Conservation (phyloP, 2,888 invertebrate species). For the Lymantria monacha region DNA sequence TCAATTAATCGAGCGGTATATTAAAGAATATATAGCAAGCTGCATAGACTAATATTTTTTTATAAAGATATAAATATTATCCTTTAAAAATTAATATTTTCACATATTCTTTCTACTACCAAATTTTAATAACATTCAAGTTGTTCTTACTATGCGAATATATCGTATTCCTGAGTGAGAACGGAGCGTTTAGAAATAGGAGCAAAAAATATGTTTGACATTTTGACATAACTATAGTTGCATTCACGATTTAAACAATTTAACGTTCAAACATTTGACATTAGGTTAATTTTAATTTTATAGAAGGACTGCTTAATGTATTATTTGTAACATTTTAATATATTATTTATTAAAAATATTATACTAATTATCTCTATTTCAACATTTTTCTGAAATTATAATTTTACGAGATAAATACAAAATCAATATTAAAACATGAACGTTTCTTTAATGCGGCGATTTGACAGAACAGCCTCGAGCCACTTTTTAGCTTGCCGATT, state of each 20-base stretch:
- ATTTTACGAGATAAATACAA: background rate
- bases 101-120: too few species aligned
- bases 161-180: background rate
- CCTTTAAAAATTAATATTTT: too few species aligned
- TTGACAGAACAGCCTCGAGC: slow-evolving; percentile 77
- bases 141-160: too few species aligned
- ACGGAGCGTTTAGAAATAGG: background rate
- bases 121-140: too few species aligned
- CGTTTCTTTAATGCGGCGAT: slow-evolving; percentile 62
- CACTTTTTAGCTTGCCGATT: slow-evolving; percentile 71
- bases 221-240: background rate
- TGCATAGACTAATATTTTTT: too few species aligned
- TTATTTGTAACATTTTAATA: background rate
- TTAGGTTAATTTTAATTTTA: too few species aligned
- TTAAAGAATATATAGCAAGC: too few species aligned
- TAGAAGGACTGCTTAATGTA: background rate
- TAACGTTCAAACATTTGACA: too few species aligned
- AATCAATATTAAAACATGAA: slow-evolving; percentile 30
- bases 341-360: background rate
- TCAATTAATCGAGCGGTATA: too few species aligned
- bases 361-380: background rate
- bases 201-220: background rate
- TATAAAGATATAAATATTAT: too few species aligned
- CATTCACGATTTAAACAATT: background rate
- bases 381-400: too few species aligned